phyloP scores from a whole-genome alignment of 2,797 vertebrate genomes.

The Acanthornis magna region DNA sequence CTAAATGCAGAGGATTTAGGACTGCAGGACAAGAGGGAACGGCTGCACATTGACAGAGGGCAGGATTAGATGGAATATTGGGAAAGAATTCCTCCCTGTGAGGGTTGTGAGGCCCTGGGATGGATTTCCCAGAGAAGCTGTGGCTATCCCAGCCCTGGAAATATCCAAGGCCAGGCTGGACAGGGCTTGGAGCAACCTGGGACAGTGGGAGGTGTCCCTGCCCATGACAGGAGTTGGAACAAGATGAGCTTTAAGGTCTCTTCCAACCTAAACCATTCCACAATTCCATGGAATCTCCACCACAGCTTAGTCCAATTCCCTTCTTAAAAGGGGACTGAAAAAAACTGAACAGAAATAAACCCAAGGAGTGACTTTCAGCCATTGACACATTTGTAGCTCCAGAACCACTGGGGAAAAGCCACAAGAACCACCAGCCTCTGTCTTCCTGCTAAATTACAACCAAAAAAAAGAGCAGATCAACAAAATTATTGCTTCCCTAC shows the following conservation, averaged over 20 bases:
- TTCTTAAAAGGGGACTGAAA: not conserved
- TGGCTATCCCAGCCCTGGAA: not conserved
- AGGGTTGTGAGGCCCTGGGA: not conserved
- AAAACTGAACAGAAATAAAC: not conserved
- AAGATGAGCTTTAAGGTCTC: not conserved
- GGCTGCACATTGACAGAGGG: not conserved
- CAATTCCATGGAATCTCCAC: not conserved
- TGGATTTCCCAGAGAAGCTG: not conserved
- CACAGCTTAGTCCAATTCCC: not conserved
- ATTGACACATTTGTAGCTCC: not conserved
- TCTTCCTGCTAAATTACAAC: not conserved
- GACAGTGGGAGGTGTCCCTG: not conserved
- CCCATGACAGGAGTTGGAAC: not conserved
- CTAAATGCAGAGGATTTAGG: not conserved
- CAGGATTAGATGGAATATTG: accelerated
- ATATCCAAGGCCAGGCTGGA: not conserved
- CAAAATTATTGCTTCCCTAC: not conserved
- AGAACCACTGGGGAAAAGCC: not conserved
- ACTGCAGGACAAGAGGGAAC: not conserved
- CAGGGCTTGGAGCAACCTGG: not conserved
- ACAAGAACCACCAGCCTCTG: not conserved
- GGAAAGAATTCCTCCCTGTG: not conserved
- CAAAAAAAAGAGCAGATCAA: not conserved
- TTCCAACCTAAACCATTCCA: not conserved
- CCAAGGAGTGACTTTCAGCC: not conserved